A percentile compares a stretch with the other conserved stretches of the same genome.
These are phyloP conservation scores for Torymus auratus DNA, from an alignment of 2,888 invertebrate species.

Conservation along the genomic window DNA sequence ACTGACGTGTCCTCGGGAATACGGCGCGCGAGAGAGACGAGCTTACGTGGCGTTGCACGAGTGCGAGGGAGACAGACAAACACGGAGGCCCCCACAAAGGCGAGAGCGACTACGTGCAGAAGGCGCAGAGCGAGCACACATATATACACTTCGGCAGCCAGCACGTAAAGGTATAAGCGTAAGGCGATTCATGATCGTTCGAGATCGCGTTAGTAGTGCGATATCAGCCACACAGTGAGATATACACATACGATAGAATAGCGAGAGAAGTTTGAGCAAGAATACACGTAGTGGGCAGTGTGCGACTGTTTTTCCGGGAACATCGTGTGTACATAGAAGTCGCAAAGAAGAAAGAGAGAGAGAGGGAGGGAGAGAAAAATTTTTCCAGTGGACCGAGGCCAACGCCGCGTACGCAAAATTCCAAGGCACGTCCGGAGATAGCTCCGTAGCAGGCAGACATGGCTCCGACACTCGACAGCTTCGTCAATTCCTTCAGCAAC, in stretches of 20 bases:
- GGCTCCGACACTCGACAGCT: constrained; percentile 81
- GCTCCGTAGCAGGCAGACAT: constrained; percentile 70
- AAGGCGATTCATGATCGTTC: constrained; percentile 70
- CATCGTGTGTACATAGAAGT: no score
- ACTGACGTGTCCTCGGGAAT: constrained; percentile 75
- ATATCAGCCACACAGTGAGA: background rate
- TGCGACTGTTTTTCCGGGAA: no score
- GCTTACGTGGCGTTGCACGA: background rate
- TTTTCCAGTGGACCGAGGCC: background rate
- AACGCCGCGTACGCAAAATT: constrained; percentile 56
- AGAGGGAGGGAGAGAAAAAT: background rate
- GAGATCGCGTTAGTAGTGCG: constrained; percentile 53
- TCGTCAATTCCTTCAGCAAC: constrained; percentile 84
- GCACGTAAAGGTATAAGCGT: constrained; percentile 41
- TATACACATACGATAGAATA: no score
- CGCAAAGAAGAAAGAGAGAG: no score
- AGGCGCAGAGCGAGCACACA: no score
- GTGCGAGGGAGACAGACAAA: constrained; percentile 35
- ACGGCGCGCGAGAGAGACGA: background rate
- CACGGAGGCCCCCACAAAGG: constrained; percentile 13
- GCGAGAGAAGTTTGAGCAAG: no score
- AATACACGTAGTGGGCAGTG: no score
- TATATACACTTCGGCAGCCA: no score
- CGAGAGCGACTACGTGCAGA: background rate
- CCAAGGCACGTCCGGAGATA: constrained; percentile 51